Evolutionary conservation across 37 sponge, comb jelly and placozoan genomes (phyloP).

Genomic region (Beroe ovata): DNA sequence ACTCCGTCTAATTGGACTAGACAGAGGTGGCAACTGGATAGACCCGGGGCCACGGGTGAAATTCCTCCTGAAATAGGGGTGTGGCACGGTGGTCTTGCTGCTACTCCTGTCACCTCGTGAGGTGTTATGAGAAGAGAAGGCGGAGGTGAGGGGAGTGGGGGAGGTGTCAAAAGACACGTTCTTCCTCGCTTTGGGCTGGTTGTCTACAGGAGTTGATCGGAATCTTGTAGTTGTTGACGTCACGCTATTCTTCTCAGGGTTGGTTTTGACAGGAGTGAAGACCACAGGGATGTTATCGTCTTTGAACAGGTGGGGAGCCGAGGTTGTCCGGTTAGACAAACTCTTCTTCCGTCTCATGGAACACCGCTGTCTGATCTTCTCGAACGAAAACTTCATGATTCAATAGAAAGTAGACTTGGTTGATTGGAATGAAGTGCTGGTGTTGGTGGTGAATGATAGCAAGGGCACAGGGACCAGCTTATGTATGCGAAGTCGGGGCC

Average conservation of each 20-base stretch:
- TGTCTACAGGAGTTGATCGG: conserved; percentile 31
- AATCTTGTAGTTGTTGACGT: not conserved
- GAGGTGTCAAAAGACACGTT: not conserved
- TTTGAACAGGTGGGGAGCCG: conserved; percentile 7
- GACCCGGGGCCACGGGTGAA: not conserved
- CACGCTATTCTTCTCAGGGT: not conserved
- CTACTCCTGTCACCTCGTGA: not conserved
- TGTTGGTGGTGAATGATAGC: too few relatives aligned
- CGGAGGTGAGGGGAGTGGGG: not conserved
- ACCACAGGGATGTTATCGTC: not conserved
- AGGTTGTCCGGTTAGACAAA: not conserved
- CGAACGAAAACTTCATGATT: conserved; percentile 1
- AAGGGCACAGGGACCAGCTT: too few relatives aligned
- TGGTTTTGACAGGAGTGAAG: conserved; percentile 25
- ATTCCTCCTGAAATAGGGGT: not conserved
- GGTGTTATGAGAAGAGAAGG: not conserved
- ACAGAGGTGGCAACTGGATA: not conserved
- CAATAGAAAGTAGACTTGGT: not conserved
- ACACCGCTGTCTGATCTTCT: conserved; percentile 3
- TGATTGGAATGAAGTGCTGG: too few relatives aligned
- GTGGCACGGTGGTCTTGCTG: not conserved
- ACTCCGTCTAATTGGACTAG: not conserved
- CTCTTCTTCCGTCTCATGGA: conserved; percentile 45
- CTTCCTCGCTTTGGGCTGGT: not conserved
- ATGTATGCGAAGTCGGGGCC: too few relatives aligned